phyloP scores from a whole-genome alignment of 2,113 vertebrate species.

The Hippolais icterina region DNA sequence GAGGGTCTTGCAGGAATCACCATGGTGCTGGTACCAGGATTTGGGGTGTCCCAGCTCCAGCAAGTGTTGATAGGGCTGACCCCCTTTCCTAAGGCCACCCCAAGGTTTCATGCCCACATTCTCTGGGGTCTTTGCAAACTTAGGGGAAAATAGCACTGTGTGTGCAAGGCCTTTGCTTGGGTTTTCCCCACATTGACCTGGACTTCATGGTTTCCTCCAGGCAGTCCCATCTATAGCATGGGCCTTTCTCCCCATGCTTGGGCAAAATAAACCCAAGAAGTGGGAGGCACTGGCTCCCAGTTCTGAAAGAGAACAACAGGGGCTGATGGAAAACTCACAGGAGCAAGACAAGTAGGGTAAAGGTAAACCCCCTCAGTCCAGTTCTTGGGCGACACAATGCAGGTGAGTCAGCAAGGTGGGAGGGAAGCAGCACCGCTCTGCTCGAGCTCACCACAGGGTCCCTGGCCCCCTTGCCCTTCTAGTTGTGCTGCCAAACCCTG shows the following conservation, averaged over 20 bases:
- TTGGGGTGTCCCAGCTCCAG: neutral
- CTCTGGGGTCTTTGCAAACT: neutral
- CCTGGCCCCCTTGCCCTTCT: neutral
- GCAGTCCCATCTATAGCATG: neutral
- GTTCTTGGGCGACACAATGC: neutral
- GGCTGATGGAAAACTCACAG: neutral
- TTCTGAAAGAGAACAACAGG: neutral
- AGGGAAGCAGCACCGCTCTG: neutral
- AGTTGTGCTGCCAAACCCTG: neutral
- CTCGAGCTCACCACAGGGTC: accelerated
- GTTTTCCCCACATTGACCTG: neutral
- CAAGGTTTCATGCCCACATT: neutral
- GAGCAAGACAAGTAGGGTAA: neutral
- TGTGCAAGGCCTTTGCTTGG: neutral
- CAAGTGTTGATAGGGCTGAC: neutral
- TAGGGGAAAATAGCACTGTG: neutral
- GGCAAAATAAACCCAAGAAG: neutral
- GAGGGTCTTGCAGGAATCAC: neutral
- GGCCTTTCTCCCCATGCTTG: neutral
- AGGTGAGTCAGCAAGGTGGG: neutral
- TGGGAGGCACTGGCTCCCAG: accelerated
- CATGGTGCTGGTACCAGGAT: accelerated
- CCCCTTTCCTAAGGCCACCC: neutral
- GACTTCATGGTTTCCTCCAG: neutral
- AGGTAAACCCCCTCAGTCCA: neutral